These are phyloP conservation scores for Pampusana beccarii DNA, from an alignment of 2,113 vertebrate species.

Conservation along the genomic window DNA sequence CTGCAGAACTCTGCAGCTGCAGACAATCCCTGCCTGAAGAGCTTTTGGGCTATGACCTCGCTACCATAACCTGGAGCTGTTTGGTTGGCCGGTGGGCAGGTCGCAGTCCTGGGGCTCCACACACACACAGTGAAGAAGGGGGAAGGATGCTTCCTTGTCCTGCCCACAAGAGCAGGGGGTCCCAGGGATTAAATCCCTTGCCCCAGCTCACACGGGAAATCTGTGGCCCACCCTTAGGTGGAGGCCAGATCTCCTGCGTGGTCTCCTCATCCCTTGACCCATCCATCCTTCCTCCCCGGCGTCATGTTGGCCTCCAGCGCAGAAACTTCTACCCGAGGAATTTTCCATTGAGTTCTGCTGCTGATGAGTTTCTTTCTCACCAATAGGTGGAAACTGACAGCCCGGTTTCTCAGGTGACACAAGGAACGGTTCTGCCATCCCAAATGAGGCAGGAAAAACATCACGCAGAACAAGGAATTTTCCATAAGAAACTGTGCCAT, in stretches of 20 bases:
- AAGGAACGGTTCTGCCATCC: constrained; percentile 71
- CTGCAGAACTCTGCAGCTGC: not conserved
- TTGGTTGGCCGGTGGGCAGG: not conserved
- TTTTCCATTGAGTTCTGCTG: constrained; percentile 67
- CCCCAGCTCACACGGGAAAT: not conserved
- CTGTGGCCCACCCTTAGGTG: not conserved
- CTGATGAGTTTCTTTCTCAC: constrained; percentile 74
- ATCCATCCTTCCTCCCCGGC: not conserved
- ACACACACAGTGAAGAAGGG: not conserved
- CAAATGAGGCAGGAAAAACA: constrained; percentile 74
- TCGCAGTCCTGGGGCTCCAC: not conserved
- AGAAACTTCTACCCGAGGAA: constrained; percentile 52
- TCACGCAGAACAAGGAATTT: constrained; percentile 69
- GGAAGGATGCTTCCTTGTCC: not conserved
- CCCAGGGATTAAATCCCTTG: not conserved
- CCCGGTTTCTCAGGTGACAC: constrained; percentile 72
- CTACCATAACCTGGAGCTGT: not conserved
- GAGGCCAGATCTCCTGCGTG: constrained; percentile 9
- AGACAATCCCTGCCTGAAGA: not conserved
- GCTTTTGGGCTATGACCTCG: not conserved
- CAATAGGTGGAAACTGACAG: constrained; percentile 75
- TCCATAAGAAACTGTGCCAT: constrained; percentile 72
- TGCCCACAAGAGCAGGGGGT: not conserved
- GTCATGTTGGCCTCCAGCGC: constrained; percentile 46
- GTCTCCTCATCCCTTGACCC: not conserved